Evolutionary conservation across 2,113 vertebrate species (phyloP).

Genomic region (Dicaeum eximium): DNA sequence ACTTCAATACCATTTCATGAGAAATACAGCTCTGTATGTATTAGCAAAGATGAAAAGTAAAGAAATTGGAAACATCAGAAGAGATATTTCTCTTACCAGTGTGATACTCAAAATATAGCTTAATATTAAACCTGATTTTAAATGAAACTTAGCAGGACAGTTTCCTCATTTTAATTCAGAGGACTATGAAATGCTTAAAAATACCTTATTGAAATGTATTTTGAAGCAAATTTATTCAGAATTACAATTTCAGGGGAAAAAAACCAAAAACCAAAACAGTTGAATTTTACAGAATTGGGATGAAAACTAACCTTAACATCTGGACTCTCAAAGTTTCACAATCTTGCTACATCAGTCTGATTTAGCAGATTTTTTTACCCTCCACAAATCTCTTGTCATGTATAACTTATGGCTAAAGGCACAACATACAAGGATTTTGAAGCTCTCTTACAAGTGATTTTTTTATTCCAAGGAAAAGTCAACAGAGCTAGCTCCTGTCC

Average conservation of each 20-base stretch:
- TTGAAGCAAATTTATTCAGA: background rate
- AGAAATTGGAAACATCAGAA: background rate
- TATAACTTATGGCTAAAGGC: background rate
- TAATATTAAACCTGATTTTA: background rate
- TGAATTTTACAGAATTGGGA: background rate
- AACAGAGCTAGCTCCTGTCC: background rate
- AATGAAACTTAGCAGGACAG: background rate
- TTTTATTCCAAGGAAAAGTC: background rate
- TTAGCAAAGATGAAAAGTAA: background rate
- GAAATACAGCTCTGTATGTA: background rate
- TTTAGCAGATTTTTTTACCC: background rate
- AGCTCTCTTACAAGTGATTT: background rate
- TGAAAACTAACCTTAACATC: background rate
- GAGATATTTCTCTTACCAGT: background rate
- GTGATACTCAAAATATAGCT: background rate
- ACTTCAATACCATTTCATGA: background rate
- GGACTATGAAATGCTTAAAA: background rate
- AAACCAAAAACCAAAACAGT: background rate
- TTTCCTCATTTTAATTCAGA: background rate
- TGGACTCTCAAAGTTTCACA: background rate
- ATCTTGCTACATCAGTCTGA: background rate
- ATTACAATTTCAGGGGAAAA: background rate
- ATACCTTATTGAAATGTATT: background rate
- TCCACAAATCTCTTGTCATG: background rate
- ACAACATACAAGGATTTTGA: background rate